Evolutionary conservation across 2,113 vertebrate genomes (phyloP).

Genomic region (Nanorana parkeri): DNA sequence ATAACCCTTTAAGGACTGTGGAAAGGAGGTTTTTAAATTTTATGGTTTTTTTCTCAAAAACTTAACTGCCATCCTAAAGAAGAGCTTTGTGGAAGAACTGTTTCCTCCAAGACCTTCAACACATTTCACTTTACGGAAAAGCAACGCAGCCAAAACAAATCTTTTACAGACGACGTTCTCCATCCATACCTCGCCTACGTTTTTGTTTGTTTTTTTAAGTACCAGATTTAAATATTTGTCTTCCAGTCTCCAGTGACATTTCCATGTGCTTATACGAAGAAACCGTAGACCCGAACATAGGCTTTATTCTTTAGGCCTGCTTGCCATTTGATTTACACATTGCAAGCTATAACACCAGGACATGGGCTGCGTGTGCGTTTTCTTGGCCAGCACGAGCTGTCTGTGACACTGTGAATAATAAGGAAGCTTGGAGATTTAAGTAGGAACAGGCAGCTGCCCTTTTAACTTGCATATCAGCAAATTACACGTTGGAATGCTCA

Average conservation of each 20-base stretch:
- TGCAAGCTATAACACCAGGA: neutral
- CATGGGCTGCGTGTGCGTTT: neutral
- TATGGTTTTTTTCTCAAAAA: too few relatives aligned
- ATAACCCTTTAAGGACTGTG: too few relatives aligned
- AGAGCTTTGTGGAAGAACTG: neutral
- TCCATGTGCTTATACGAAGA: neutral
- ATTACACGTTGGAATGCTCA: conserved; percentile 47
- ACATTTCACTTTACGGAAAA: conserved; percentile 21
- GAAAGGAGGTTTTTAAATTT: too few relatives aligned
- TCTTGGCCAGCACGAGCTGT: conserved; percentile 12
- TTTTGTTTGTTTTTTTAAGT: neutral
- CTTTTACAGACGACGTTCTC: neutral
- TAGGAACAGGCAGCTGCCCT: conserved; percentile 39
- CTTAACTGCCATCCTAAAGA: neutral
- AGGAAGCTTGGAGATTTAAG: conserved; percentile 12
- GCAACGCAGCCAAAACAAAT: conserved; percentile 32
- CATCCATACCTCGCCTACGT: neutral
- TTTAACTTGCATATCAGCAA: conserved; percentile 39
- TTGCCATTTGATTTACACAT: conserved; percentile 5
- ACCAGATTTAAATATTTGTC: conserved; percentile 2
- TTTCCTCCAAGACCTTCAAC: conserved; percentile 38
- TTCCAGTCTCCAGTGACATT: neutral
- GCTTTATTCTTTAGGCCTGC: too few relatives aligned
- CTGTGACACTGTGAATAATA: conserved; percentile 28
- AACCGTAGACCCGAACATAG: conserved; percentile 8